A percentile compares a stretch with the other conserved stretches of the same genome.
Evolutionary conservation across 2,888 invertebrate species (phyloP).

Genomic region (Eumerus sabulonum): DNA sequence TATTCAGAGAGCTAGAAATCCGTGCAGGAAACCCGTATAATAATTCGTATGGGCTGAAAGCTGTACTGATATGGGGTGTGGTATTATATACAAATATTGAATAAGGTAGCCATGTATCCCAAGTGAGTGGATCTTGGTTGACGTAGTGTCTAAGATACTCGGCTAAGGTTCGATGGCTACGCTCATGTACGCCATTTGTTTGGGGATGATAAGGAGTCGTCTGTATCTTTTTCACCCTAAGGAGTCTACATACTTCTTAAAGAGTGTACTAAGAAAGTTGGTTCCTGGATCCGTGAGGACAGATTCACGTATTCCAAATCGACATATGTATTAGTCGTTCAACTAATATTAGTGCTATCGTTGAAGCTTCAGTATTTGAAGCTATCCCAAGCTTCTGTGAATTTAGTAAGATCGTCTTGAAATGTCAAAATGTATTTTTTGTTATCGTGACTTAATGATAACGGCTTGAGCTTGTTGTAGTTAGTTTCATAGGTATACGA

Average conservation of each 20-base stretch:
- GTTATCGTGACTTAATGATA: background rate
- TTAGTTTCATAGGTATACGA: background rate
- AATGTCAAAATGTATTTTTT: constrained; percentile 16
- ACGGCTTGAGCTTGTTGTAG: background rate
- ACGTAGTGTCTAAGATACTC: constrained; percentile 73
- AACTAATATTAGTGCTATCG: background rate
- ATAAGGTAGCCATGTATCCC: constrained; percentile 72
- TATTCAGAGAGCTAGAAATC: background rate
- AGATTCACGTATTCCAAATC: constrained; percentile 1
- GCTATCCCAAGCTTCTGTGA: constrained; percentile 1
- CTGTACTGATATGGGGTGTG: constrained; percentile 67
- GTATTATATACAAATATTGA: constrained; percentile 72
- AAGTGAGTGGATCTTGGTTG: constrained; percentile 71
- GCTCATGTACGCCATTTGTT: constrained; percentile 72
- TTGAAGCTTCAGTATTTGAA: constrained; percentile 3
- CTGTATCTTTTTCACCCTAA: constrained; percentile 8
- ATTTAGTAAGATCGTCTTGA: constrained; percentile 15
- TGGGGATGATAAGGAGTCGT: constrained; percentile 28
- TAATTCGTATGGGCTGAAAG: background rate
- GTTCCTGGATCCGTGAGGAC: constrained; percentile 1
- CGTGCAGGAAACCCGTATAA: constrained; percentile 5
- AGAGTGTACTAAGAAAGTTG: constrained; percentile 12
- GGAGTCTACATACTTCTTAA: constrained; percentile 61
- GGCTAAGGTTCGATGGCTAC: constrained; percentile 72
- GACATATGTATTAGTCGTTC: constrained; percentile 13